phyloP scores from a whole-genome alignment of 2,797 vertebrate species.

The Paramormyrops hopkinsi region DNA sequence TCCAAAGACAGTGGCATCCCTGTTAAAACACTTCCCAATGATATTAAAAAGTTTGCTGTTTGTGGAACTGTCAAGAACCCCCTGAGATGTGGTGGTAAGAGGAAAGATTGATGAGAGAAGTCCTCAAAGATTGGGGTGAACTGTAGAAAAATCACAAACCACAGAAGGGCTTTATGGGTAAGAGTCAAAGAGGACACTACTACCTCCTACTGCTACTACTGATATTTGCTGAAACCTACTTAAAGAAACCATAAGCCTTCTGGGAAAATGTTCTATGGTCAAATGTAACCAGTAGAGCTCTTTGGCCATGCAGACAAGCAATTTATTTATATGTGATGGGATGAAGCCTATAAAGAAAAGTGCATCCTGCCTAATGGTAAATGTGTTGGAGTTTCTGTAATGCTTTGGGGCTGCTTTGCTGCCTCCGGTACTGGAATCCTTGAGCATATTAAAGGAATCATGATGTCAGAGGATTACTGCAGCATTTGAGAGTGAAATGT shows the following conservation, averaged over 20 bases:
- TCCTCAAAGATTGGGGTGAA: neutral
- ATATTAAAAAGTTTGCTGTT: neutral
- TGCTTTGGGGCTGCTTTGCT: neutral
- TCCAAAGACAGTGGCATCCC: neutral
- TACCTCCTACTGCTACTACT: neutral
- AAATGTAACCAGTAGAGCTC: neutral
- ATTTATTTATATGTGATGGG: neutral
- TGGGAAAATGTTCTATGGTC: neutral
- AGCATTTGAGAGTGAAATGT: neutral
- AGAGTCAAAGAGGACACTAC: neutral
- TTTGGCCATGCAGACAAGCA: neutral
- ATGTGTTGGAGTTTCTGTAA: neutral
- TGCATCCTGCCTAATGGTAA: neutral
- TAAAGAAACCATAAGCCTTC: neutral
- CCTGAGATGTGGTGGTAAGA: neutral
- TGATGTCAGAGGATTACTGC: neutral
- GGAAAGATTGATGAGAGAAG: neutral
- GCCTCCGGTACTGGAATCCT: neutral
- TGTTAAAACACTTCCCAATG: neutral
- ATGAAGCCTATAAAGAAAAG: neutral
- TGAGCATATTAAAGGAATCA: neutral
- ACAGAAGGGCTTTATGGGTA: neutral
- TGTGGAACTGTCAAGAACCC: neutral
- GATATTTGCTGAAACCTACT: neutral
- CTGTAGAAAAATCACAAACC: neutral